Evolutionary conservation across 2,888 invertebrate species (phyloP).

Genomic region (Laothoe populi): DNA sequence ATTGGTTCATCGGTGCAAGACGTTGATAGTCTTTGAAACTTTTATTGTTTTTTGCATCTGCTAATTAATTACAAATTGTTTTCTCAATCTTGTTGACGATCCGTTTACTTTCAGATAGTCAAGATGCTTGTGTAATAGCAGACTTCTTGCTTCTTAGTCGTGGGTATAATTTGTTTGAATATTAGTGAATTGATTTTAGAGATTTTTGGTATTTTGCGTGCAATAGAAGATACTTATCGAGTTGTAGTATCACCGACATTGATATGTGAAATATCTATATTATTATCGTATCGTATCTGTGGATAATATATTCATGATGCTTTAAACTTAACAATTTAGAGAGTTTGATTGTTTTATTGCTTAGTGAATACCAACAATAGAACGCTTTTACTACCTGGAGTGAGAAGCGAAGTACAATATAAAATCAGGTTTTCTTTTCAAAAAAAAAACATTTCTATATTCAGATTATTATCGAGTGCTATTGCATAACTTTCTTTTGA

Average conservation of each 20-base stretch:
- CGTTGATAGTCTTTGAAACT: background rate
- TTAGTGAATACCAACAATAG: too few species aligned
- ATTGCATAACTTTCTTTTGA: background rate
- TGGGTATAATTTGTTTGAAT: background rate
- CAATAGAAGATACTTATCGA: background rate
- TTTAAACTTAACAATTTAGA: too few species aligned
- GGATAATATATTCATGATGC: too few species aligned
- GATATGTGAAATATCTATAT: too few species aligned
- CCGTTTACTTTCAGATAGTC: background rate
- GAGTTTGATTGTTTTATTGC: too few species aligned
- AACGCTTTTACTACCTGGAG: too few species aligned
- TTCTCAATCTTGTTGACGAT: constrained; percentile 4
- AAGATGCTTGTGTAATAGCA: background rate
- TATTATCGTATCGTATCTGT: too few species aligned
- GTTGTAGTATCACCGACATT: background rate
- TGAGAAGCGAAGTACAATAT: too few species aligned
- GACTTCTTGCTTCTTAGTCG: background rate
- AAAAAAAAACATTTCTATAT: too few species aligned
- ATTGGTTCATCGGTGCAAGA: constrained; percentile 41
- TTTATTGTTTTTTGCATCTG: constrained; percentile 19
- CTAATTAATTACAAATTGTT: constrained; percentile 16
- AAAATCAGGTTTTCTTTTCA: too few species aligned
- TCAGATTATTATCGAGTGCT: background rate
- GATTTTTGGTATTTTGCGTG: background rate
- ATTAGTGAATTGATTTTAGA: background rate